Evolutionary conservation across 2,113 vertebrate species (phyloP), one percentile per base, ranked within the genome.

Genomic region (Clupea harengus): DNA sequence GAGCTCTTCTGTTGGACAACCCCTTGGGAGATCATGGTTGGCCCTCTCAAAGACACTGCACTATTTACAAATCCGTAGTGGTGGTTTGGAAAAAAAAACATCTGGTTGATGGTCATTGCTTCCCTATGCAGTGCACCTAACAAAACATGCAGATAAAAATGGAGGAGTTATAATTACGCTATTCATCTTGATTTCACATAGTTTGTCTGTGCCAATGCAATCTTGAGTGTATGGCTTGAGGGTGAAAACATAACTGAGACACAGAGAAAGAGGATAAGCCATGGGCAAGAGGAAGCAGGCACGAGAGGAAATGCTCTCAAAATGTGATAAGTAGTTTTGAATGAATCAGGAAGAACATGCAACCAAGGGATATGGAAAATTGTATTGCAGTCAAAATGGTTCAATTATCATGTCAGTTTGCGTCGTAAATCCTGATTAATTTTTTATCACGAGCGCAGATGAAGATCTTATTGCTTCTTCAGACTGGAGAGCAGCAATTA

Each of bases 381-480:
- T 88, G 85, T 84, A 87, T 10, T 52, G 85, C 83, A 90, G 83
- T 60, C 83, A 89, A 91, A 91, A 88, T 84, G 88, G 88, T 88
- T 89, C 89, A 92, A 92, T 93, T 90, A 92, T 84, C 82, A 49
- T 81, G 88, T 89, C 91, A 89, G 85, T 91, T 92, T 89, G 84
- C 87, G 85, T 86, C 87, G 90, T 88, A 85, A 86, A 92, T 87
- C 46, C 72, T 64, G 86, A 90, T 90, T 32, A 9, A 87, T 91
- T 85, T 91, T 90, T 90, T 84, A 89, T 91, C 49, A 60, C 87
- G 89, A 85, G 86, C 89, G 87, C 81, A 91, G 87, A 92, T 91
- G 85, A 28, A 1, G 83, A 85, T 83, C 86, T 88, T 85, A 92
- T 91, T 83, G 78, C 60, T 72, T 81, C 85, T 84, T 46, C 81